Conservation (phyloP, 1,140 invertebrate species). For the Pachyrhynchus sulphureomaculatus region DNA sequence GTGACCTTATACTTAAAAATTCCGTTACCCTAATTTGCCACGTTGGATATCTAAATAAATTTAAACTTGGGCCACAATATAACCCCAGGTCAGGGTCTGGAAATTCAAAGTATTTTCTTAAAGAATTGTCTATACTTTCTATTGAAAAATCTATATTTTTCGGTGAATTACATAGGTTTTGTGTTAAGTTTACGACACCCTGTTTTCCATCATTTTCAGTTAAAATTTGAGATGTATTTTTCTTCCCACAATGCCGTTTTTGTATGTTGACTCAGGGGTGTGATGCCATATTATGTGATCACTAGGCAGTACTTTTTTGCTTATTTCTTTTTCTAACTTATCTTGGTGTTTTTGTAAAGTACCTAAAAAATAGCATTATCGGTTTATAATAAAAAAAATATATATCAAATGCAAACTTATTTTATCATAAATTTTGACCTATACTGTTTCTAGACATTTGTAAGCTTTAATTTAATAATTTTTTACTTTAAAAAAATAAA, state of each 20-base stretch:
- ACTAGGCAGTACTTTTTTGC: conserved; percentile 53
- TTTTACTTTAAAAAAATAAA: too few relatives aligned
- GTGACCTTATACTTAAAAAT: conserved; percentile 62
- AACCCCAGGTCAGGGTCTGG: conserved; percentile 69
- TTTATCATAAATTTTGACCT: too few relatives aligned
- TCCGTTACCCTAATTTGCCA: conserved; percentile 72
- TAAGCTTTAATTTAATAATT: too few relatives aligned
- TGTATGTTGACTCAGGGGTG: conserved; percentile 54
- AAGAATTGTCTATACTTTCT: conserved; percentile 54
- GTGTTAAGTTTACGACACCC: conserved; percentile 55
- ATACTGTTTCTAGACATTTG: too few relatives aligned
- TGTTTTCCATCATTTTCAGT: conserved; percentile 58
- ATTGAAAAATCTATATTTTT: conserved; percentile 51
- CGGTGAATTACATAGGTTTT: conserved; percentile 45
- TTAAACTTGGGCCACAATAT: conserved; percentile 60
- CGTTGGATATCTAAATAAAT: conserved; percentile 64
- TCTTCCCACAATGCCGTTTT: conserved; percentile 56
- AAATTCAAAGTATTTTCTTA: conserved; percentile 55
- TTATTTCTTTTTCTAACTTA: conserved; percentile 57
- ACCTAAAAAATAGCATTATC: too few relatives aligned
- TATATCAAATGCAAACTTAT: too few relatives aligned
- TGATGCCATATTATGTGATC: conserved; percentile 59
- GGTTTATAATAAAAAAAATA: too few relatives aligned
- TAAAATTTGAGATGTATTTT: conserved; percentile 56
- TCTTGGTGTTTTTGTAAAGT: conserved; percentile 58